phyloP scores from a whole-genome alignment of 2,888 invertebrate genomes.

The Danaus chrysippus region DNA sequence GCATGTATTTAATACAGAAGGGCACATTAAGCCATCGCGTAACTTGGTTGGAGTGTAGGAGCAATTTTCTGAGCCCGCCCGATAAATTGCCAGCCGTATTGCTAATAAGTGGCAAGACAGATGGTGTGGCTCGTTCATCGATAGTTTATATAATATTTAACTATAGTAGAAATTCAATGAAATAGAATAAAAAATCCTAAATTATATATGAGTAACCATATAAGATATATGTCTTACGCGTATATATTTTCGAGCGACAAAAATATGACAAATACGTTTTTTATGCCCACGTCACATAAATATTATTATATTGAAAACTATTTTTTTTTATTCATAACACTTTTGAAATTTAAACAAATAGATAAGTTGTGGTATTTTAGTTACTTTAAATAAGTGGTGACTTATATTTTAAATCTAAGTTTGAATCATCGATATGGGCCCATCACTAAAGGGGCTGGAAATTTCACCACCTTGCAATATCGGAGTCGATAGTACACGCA shows the following conservation, averaged over 20 bases:
- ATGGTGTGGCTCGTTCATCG: slow-evolving; percentile 38
- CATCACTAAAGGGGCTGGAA: slow-evolving; percentile 53
- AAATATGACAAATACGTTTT: too few species aligned
- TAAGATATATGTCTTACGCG: too few species aligned
- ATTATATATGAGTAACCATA: too few species aligned
- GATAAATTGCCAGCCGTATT: slow-evolving; percentile 66
- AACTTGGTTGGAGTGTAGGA: slow-evolving; percentile 49
- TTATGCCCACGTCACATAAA: too few species aligned
- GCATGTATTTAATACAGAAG: slow-evolving; percentile 49
- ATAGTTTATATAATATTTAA: not conserved
- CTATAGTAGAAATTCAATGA: slow-evolving; percentile 9
- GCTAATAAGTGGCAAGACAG: slow-evolving; percentile 71
- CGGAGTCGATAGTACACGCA: slow-evolving; percentile 45
- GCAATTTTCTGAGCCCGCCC: slow-evolving; percentile 63
- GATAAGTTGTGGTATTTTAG: too few species aligned
- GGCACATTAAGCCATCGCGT: slow-evolving; percentile 57
- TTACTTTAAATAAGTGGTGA: too few species aligned
- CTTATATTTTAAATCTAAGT: not conserved
- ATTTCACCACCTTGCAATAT: slow-evolving; percentile 71
- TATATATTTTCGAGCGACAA: too few species aligned
- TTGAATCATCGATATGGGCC: slow-evolving; percentile 32
- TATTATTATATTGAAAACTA: too few species aligned
- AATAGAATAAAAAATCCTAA: not conserved
- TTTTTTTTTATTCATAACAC: too few species aligned
- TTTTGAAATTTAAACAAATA: too few species aligned